Base-by-base conservation (phyloP, 1,140 invertebrate genomes). In the Apis laboriosa region DNA sequence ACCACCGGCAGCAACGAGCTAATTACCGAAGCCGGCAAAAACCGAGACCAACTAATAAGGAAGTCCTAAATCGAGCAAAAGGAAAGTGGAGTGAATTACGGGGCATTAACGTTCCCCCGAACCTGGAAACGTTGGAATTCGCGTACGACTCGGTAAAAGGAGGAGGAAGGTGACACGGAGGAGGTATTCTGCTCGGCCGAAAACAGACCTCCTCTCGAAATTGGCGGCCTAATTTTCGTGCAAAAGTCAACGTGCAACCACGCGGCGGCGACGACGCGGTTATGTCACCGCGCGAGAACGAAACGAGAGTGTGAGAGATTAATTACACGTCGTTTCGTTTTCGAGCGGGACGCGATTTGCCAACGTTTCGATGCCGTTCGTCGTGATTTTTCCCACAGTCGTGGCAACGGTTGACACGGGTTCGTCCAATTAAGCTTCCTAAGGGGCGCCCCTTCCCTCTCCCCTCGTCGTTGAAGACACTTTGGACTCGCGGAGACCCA, bases 271-370 rank as follows among this genome's bases (percentile, higher is more conserved):
- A 24, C 24, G 24, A 24, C 24, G 24, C 51, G 84, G 83, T 89
- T 87, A 84, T 83, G 81, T 84, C 89, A 87, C 76, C 60, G 43
- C 8, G 19, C 21, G 53, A 15, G 73, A 87, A 84, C 87, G 85
- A 91, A 90, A 88, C 87, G 86, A 84, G 84, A 88, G 86, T 89
- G 86, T 89, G 83, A 84, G 72, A 89, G 89, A 91, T 91, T 90
- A 91, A 92, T 91, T 89, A 83, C 78, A 51, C 80, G 34, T 43
- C 49, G 81, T 73, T 43, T 43, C 70, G 81, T 86, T 89, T 88
- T 80, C 84, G 84, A 88, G 80, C 76, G 84, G 77, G 86, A 75
- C 82, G 64, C 73, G 80, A 84, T 81, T 77, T 67, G 51, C 68
- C 81, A 86, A 89, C 84, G 85, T 89, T 83, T 64, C 68, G 79